Evolutionary conservation across 1,140 invertebrate genomes (phyloP).

Genomic region (Probaryconus sp.): DNA sequence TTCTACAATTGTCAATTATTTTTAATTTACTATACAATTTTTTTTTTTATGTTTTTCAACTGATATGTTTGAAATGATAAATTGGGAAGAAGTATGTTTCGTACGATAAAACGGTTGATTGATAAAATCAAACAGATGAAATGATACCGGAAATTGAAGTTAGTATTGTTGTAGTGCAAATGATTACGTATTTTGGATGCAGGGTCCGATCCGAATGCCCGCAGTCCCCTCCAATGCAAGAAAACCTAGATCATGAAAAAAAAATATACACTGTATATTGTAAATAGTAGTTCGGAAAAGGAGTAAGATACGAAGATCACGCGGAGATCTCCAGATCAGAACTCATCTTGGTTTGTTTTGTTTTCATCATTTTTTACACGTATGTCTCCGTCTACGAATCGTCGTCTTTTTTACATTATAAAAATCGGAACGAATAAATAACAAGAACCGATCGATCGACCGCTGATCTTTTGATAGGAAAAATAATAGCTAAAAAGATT

Average conservation of each 20-base stretch:
- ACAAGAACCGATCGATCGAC: conserved; percentile 60
- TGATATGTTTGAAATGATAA: too few relatives aligned
- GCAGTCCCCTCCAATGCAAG: conserved; percentile 57
- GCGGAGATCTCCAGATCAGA: conserved; percentile 60
- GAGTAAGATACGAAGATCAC: conserved; percentile 58
- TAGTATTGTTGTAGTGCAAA: too few relatives aligned
- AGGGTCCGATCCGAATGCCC: conserved; percentile 33
- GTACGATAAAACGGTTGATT: too few relatives aligned
- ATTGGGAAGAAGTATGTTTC: too few relatives aligned
- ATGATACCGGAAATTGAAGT: too few relatives aligned
- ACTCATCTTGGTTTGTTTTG: conserved; percentile 43
- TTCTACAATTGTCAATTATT: too few relatives aligned
- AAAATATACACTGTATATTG: conserved; percentile 76
- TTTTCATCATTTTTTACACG: conserved; percentile 43
- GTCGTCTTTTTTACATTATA: conserved; percentile 57
- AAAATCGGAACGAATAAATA: conserved; percentile 53
- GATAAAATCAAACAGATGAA: background rate
- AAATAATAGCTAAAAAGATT: conserved; percentile 56
- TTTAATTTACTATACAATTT: too few relatives aligned
- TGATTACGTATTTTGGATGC: conserved; percentile 28
- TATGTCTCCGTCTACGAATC: conserved; percentile 52
- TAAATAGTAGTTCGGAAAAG: conserved; percentile 75
- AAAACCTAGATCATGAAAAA: conserved; percentile 72
- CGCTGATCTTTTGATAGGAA: conserved; percentile 60
- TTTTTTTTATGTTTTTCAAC: too few relatives aligned